Conservation (phyloP, 2,888 invertebrate genomes). For the Ophion slaviceki region DNA sequence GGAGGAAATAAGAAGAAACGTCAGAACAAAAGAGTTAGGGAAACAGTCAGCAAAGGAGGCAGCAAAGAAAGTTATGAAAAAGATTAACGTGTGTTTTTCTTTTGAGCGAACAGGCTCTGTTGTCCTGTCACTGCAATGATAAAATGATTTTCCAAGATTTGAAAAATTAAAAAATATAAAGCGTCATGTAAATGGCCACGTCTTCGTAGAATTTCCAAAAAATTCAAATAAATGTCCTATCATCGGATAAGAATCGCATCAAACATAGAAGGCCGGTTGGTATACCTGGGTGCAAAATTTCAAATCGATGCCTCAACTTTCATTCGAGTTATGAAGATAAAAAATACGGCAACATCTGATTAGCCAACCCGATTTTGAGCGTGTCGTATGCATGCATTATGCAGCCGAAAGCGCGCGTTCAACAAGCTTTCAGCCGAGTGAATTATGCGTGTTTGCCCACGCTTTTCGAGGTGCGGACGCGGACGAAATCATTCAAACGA, state of each 20-base stretch:
- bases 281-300: conserved; percentile 1
- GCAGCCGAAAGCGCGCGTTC: too few species aligned
- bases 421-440: too few species aligned
- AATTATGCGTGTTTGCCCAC: too few species aligned
- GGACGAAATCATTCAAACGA: too few species aligned
- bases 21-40: too few species aligned
- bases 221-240: neutral
- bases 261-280: neutral
- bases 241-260: neutral
- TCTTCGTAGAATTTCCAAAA: too few species aligned
- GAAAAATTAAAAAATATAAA: neutral
- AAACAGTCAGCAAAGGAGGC: neutral
- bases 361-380: too few species aligned
- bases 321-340: neutral
- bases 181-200: neutral
- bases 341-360: too few species aligned
- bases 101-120: conserved; percentile 6
- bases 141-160: neutral
- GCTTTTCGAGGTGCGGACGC: too few species aligned
- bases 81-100: neutral
- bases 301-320: neutral
- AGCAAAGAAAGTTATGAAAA: neutral
- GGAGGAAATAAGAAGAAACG: too few species aligned
- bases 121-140: neutral
- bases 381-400: too few species aligned